These are phyloP conservation scores for Urocolius indicus DNA, from an alignment of 2,113 vertebrate species.

Conservation along the genomic window DNA sequence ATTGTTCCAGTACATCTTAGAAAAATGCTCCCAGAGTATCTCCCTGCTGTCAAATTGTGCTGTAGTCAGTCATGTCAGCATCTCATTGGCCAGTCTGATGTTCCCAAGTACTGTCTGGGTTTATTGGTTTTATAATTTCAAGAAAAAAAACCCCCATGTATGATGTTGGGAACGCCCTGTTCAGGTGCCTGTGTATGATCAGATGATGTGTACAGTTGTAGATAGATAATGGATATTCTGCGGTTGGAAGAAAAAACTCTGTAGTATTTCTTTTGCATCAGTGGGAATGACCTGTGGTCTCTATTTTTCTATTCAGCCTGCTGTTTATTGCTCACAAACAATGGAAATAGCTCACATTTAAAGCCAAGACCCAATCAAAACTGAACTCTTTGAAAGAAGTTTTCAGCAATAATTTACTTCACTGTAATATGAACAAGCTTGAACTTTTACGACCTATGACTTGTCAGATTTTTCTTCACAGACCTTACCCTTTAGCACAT, in stretches of 20 bases:
- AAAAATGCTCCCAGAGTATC: not conserved
- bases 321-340: constrained; percentile 44
- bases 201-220: not conserved
- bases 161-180: not conserved
- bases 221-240: not conserved
- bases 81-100: not conserved
- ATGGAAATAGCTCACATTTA: constrained; percentile 40
- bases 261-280: not conserved
- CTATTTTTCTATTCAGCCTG: constrained; percentile 28
- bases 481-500: constrained; percentile 58
- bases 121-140: not conserved
- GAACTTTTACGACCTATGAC: constrained; percentile 67
- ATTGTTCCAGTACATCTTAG: not conserved
- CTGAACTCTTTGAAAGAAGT: constrained; percentile 47
- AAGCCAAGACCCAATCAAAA: constrained; percentile 37
- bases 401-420: constrained; percentile 71
- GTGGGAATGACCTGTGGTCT: not conserved
- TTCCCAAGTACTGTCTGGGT: not conserved
- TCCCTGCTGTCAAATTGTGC: not conserved
- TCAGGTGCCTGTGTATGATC: not conserved
- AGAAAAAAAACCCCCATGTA: not conserved
- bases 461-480: constrained; percentile 68
- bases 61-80: not conserved
- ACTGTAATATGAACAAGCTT: constrained; percentile 56
- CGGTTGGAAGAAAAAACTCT: not conserved